phyloP scores from a whole-genome alignment of 2,113 vertebrate species.

The Brachypteracias leptosomus region DNA sequence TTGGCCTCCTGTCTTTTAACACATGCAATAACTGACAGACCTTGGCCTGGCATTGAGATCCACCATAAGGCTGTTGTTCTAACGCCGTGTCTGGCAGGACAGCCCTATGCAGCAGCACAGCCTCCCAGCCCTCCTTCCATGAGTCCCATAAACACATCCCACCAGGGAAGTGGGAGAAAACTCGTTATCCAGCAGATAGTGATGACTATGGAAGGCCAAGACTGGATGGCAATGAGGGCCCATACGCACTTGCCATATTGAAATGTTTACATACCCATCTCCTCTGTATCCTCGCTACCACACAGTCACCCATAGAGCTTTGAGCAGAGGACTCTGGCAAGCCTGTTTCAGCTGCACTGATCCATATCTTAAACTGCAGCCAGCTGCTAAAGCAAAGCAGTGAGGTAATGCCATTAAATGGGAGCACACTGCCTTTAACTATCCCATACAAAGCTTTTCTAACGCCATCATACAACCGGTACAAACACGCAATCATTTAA shows the following conservation, averaged over 20 bases:
- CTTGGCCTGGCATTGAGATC: neutral
- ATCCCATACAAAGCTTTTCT: neutral
- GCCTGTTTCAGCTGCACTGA: neutral
- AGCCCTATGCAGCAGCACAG: neutral
- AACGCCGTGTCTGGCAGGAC: neutral
- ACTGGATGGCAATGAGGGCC: neutral
- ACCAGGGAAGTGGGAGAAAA: neutral
- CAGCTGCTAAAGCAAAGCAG: neutral
- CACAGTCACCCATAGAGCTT: neutral
- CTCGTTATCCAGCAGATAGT: neutral
- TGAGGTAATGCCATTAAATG: neutral
- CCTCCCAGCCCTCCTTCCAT: neutral
- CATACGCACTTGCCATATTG: neutral
- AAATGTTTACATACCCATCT: neutral
- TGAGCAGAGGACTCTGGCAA: neutral
- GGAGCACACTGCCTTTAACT: neutral
- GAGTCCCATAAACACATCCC: neutral
- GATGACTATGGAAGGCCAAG: neutral
- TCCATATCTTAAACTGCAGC: neutral
- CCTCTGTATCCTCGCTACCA: neutral
- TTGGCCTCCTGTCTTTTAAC: neutral
- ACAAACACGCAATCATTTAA: neutral
- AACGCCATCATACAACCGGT: neutral
- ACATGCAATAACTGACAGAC: neutral
- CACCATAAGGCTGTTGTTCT: rapidly evolving